Base-by-base conservation (phyloP, 2,888 invertebrate genomes). In the Leucophora obtusa region DNA sequence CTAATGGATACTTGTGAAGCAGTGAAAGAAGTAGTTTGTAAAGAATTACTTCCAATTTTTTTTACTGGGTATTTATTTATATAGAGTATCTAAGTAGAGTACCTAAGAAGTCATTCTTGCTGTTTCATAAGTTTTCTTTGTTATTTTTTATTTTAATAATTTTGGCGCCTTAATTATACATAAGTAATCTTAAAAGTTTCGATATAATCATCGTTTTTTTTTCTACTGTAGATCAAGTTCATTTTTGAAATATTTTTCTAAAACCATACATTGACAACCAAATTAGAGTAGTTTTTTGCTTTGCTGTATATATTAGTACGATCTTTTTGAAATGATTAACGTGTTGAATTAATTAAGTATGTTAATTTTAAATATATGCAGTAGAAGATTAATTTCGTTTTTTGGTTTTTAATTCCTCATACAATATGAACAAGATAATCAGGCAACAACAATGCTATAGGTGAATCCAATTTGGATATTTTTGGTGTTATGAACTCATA, bases 401-500 rank as follows among this genome's bases (percentile, higher is more conserved):
- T 50, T 59, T 38, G 5, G 8, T 50, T 38, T 59, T 21, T 10
- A 7, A 62, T 62, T 50, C 62, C 60, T 43, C 43, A 38, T 18
- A 62, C 21, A 59, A 53, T 50, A 63, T 28, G 51, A n/a, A 47
- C n/a, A n/a, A 43, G 38, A n/a, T 14, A 47, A 18, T 35, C 43
- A 50, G 47, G 51, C 51, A 33, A 43, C 47, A 28, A 58, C 33
- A 9, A 38, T 56, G 56, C 3, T 28, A 28, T 28, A 15, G 1
- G 18, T 43, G 21, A 50, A 69, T 18, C 53, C 54, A 73, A 77
- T 81, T 70, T 14, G 11, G 59, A 56, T 76, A 76, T 65, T 80
- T 80, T 81, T 73, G 73, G 65, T 62, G 38, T 73, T 70, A 81
- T 81, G 81, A 81, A 81, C 81, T 77, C 81, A 81, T 81, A 81